Conservation (phyloP, 2,888 invertebrate species). For the Acanthococcus lagerstroemiae region DNA sequence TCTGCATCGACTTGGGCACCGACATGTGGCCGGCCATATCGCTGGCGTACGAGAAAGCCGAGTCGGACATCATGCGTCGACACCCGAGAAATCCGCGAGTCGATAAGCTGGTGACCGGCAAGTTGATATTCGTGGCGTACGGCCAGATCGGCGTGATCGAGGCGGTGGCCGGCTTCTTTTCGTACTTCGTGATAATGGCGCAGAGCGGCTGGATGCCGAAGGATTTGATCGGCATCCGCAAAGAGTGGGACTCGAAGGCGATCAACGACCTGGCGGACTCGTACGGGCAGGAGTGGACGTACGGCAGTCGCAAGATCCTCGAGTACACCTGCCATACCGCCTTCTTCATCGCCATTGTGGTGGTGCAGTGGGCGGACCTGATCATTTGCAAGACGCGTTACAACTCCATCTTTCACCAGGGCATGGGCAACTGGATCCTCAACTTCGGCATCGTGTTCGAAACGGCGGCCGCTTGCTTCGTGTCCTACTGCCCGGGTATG, state of each 20-base stretch:
- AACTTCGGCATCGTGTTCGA: conserved; percentile 54
- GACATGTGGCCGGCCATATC: conserved; percentile 68
- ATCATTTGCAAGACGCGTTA: conserved; percentile 69
- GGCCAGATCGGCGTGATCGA: conserved; percentile 80
- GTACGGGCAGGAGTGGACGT: conserved; percentile 66
- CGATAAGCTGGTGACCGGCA: conserved; percentile 47
- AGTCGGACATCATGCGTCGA: conserved; percentile 62
- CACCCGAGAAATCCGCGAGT: conserved; percentile 45
- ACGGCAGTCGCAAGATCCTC: conserved; percentile 53
- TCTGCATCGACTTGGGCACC: conserved; percentile 67
- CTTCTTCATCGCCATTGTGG: conserved; percentile 66
- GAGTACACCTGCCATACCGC: conserved; percentile 68
- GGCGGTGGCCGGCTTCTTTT: conserved; percentile 66
- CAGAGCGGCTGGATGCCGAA: conserved; percentile 65
- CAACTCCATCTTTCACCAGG: conserved; percentile 61
- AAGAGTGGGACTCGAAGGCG: conserved; percentile 59
- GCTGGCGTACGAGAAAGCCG: conserved; percentile 64
- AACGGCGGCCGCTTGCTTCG: conserved; percentile 53
- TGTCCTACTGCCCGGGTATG: conserved; percentile 60
- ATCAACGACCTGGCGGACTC: conserved; percentile 56
- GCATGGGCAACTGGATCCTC: conserved; percentile 58
- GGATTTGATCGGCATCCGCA: conserved; percentile 56
- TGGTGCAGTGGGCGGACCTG: conserved; percentile 66
- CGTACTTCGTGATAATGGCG: conserved; percentile 69
- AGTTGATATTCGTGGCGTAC: conserved; percentile 68